Conservation (phyloP, 2,113 vertebrate genomes). For the Ochotona curzoniae region DNA sequence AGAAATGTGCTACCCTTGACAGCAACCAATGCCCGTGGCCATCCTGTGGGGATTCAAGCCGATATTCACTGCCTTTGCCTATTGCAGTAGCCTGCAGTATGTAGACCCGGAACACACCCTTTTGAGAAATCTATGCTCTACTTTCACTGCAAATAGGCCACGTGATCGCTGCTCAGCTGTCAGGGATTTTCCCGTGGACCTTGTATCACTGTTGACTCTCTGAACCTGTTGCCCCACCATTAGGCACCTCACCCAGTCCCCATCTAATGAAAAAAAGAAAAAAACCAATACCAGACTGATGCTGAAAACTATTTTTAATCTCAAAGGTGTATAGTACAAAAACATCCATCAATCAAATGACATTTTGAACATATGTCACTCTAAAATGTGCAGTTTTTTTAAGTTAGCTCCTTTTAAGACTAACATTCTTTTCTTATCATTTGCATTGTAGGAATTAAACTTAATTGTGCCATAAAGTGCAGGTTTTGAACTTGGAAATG, state of each 20-base stretch:
- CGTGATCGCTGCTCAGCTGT: background rate
- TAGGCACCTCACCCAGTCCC: background rate
- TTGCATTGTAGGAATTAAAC: conserved; percentile 66
- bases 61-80: background rate
- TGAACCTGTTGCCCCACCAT: background rate
- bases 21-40: background rate
- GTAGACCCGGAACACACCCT: background rate
- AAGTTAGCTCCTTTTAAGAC: conserved; percentile 66
- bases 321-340: conserved; percentile 57
- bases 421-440: conserved; percentile 64
- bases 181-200: background rate
- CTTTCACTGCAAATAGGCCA: background rate
- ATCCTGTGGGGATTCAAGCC: background rate
- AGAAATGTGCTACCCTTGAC: background rate
- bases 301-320: conserved; percentile 65
- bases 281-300: conserved; percentile 42
- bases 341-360: conserved; percentile 68
- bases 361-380: conserved; percentile 69
- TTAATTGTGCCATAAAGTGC: conserved; percentile 53
- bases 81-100: background rate
- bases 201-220: background rate
- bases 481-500: conserved; percentile 56
- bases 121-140: conserved; percentile 7
- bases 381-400: conserved; percentile 64
- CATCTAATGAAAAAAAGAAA: conserved; percentile 18